phyloP scores from a whole-genome alignment of 2,113 vertebrate species.

The Argyrosomus japonicus region DNA sequence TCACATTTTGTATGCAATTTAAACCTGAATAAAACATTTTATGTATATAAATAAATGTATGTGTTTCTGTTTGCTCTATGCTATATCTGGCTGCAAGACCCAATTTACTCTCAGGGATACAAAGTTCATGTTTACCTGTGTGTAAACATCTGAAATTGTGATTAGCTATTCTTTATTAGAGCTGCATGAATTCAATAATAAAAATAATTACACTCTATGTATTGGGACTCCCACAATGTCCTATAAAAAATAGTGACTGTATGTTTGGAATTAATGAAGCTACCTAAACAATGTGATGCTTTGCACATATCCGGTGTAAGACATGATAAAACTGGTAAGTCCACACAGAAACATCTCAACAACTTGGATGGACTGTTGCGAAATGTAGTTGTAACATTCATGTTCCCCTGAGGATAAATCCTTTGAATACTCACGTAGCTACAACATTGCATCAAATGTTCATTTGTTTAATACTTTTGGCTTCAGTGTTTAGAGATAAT shows the following conservation, averaged over 20 bases:
- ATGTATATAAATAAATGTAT: constrained; percentile 5
- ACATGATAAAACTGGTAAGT: too few species aligned
- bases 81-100: not conserved
- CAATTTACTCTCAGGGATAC: not conserved
- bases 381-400: not conserved
- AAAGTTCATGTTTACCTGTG: not conserved
- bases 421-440: not conserved
- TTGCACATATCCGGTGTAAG: not conserved
- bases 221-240: too few species aligned
- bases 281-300: not conserved
- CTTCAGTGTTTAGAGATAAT: not conserved
- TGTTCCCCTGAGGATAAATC: not conserved
- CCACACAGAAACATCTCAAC: not conserved
- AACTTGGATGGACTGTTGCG: not conserved
- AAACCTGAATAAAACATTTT: constrained; percentile 17
- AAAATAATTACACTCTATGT: not conserved
- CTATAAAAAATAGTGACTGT: not conserved
- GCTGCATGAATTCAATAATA: not conserved
- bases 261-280: not conserved
- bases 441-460: not conserved
- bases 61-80: too few species aligned
- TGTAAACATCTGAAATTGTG: not conserved
- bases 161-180: not conserved
- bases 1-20: constrained; percentile 31
- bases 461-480: not conserved